Conservation (phyloP, 2,888 invertebrate species). For the Tetranychus piercei region DNA sequence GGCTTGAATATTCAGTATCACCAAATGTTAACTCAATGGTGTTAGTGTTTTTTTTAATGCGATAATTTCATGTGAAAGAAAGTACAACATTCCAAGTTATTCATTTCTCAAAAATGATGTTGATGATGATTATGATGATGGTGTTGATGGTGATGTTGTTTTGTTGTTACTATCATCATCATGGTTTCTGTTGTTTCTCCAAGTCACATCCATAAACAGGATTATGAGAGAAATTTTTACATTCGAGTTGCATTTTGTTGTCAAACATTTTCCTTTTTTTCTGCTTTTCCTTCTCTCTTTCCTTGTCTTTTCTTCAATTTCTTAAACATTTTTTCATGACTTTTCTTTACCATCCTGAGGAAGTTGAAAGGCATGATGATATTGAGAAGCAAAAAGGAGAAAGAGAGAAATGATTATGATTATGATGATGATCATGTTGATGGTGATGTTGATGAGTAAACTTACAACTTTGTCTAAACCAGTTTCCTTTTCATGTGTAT, state of each 20-base stretch:
- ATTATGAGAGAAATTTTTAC: background rate
- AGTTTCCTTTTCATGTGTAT: background rate
- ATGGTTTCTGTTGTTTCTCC: background rate
- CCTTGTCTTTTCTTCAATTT: background rate
- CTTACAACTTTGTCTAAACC: background rate
- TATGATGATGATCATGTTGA: background rate
- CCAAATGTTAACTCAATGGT: background rate
- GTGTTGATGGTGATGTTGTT: background rate
- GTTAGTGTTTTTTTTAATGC: background rate
- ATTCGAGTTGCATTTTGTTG: background rate
- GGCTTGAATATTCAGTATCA: background rate
- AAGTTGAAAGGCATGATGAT: background rate
- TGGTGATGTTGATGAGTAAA: background rate
- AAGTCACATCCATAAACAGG: background rate
- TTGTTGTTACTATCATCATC: background rate
- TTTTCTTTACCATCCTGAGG: background rate
- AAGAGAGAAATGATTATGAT: background rate
- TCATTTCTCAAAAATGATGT: background rate
- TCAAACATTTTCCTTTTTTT: background rate
- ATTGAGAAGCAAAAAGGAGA: background rate
- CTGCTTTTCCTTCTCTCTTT: background rate
- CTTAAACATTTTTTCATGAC: background rate
- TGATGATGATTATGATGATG: background rate
- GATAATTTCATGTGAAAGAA: background rate
- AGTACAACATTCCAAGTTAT: background rate